Percentiles rank a stretch among this genome's conserved stretches.
Evolutionary conservation across 2,888 invertebrate genomes (phyloP).

Genomic region (Drosophila prolongata): DNA sequence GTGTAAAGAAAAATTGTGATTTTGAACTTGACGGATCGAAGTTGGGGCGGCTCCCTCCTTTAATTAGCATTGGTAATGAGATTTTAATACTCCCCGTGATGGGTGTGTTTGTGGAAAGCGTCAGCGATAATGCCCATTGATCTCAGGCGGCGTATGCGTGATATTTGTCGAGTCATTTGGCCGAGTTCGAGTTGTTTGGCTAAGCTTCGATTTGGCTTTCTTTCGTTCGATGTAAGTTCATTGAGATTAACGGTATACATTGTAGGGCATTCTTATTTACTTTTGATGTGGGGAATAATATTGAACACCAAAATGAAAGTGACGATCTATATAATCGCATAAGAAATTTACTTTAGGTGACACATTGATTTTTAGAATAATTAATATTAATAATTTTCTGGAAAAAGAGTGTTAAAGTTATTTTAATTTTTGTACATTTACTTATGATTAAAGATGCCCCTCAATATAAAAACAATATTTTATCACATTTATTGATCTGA

Average conservation of each 20-base stretch:
- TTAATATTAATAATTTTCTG: too few species aligned
- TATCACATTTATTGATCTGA: too few species aligned
- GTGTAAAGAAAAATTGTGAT: constrained; percentile 41
- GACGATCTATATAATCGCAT: neutral
- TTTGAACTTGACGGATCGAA: constrained; percentile 32
- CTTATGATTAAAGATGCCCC: too few species aligned
- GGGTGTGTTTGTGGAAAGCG: constrained; percentile 67
- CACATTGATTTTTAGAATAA: too few species aligned
- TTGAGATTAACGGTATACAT: constrained; percentile 29
- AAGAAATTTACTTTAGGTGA: too few species aligned
- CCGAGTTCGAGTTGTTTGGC: constrained; percentile 29
- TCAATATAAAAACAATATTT: too few species aligned
- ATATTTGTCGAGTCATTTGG: constrained; percentile 57
- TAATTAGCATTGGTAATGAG: constrained; percentile 79
- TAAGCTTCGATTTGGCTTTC: constrained; percentile 30
- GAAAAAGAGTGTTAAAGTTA: too few species aligned
- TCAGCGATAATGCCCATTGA: constrained; percentile 30
- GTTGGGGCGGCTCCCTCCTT: constrained; percentile 24
- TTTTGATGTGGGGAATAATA: neutral
- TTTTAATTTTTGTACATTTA: too few species aligned
- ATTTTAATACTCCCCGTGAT: constrained; percentile 69
- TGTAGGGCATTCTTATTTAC: neutral
- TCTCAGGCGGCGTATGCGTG: constrained; percentile 62
- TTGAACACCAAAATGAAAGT: constrained; percentile 14
- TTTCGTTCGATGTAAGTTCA: constrained; percentile 11